Base-by-base conservation (phyloP, 2,113 vertebrate genomes). In the Malurus melanocephalus region DNA sequence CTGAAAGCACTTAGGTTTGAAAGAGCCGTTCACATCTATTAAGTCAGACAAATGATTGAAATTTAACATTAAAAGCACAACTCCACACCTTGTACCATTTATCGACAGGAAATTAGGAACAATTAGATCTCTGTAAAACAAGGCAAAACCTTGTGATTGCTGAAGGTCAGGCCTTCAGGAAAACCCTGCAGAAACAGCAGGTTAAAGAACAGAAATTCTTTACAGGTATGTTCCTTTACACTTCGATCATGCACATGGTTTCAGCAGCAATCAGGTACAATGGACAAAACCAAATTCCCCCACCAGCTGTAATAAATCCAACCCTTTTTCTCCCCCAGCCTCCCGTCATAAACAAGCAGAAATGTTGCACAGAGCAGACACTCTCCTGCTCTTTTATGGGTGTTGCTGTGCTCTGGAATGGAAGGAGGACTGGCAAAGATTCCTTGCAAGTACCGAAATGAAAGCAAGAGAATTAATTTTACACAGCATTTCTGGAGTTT, bases 1-100 rank as follows among this genome's bases (percentile, higher is more conserved):
- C 79, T 69, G 30, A 95, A 96, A 94, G 85, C 84, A 84, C 89
- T 95, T 93, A 81, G 87, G 85, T 96, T 96, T 92, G 94, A 96
- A 95, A 95, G 96, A 96, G 87, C 91, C 92, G 95, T 92, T 97
- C 96, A 94, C 6, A 20, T 96, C 89, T 85, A 93, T 96, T 96
- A 95, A 93, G 52, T 80, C 81, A 72, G 97, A 97, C 96, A 97
- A 97, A 97, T 97, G 96, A 97, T 91, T 96, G 94, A 97, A 96
- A 96, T 94, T 92, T 89, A 96, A 96, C 95, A 96, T 85, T 88
- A 72, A 66, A 93, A 90, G 96, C 69, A 74, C 92, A 92, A 26
- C 76, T 93, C 94, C 94, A 94, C 97, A 97, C 97, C 97, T 97
- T 97, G 97, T 96, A 97, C 94, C 95, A 96, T 97, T 98, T 97